phyloP scores from a whole-genome alignment of 2,113 vertebrate genomes.

The Sphyrna mokarran region DNA sequence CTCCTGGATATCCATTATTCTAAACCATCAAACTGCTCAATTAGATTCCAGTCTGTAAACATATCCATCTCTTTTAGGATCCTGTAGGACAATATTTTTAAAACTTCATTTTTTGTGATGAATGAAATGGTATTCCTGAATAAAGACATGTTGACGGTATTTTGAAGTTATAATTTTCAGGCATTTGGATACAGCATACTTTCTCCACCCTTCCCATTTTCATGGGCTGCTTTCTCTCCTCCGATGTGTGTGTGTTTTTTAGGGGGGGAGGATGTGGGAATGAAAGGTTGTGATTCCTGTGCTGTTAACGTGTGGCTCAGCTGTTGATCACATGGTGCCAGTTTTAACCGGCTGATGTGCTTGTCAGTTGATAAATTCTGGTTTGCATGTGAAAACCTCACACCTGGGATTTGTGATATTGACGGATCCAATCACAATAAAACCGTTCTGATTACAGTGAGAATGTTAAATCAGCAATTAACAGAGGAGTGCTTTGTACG shows the following conservation, averaged over 20 bases:
- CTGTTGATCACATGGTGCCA: not conserved
- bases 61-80: not conserved
- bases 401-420: not conserved
- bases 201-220: not conserved
- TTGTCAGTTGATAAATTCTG: not conserved
- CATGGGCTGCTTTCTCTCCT: not conserved
- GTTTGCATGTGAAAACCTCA: not conserved
- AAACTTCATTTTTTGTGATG: not conserved
- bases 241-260: no score
- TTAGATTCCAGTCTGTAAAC: not conserved
- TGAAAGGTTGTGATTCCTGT: not conserved
- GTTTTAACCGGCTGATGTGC: not conserved
- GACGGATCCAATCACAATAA: not conserved
- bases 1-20: not conserved
- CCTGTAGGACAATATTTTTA: not conserved
- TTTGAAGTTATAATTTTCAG: not conserved
- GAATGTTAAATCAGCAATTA: constrained; percentile 5
- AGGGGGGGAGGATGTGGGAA: no score
- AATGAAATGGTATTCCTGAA: not conserved
- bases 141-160: not conserved
- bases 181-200: not conserved
- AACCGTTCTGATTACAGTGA: not conserved
- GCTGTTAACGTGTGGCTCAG: not conserved
- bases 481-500: not conserved
- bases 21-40: not conserved